Evolutionary conservation across 2,888 invertebrate genomes (phyloP).

Genomic region (Ctenicera cuprea): DNA sequence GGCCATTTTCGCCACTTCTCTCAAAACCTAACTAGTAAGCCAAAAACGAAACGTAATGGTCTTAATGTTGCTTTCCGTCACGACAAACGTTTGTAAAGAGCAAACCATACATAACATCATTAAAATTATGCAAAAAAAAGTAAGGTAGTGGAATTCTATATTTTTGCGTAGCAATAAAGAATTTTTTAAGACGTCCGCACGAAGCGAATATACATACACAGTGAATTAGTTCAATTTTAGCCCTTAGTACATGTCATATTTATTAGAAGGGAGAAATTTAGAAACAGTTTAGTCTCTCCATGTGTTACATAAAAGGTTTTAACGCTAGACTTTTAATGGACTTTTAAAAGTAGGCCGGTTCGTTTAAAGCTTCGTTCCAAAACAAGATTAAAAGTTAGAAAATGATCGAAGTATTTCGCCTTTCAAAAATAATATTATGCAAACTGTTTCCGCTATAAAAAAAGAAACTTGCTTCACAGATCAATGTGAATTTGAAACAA

Average conservation of each 20-base stretch:
- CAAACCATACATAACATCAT: conserved; percentile 20
- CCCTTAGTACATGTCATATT: conserved; percentile 31
- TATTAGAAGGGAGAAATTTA: conserved; percentile 38
- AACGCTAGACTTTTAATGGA: conserved; percentile 46
- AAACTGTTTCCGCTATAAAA: conserved; percentile 4
- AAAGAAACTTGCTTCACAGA: background rate
- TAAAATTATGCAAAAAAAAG: conserved; percentile 12
- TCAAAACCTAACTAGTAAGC: too few species aligned
- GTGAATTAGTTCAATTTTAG: conserved; percentile 36
- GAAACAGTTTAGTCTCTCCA: conserved; percentile 42
- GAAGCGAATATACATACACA: conserved; percentile 48
- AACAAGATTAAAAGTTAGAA: conserved; percentile 15
- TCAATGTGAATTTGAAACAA: conserved; percentile 10
- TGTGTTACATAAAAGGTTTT: conserved; percentile 49
- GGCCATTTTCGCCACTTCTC: too few species aligned
- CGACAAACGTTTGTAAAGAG: background rate
- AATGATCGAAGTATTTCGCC: conserved; percentile 13
- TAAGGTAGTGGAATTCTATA: conserved; percentile 27
- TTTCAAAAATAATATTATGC: background rate
- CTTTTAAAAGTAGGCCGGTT: conserved; percentile 42
- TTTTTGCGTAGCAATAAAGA: conserved; percentile 53
- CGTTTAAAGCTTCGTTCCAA: conserved; percentile 36
- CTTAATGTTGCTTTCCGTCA: background rate
- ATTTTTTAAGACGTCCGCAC: conserved; percentile 52
- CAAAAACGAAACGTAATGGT: too few species aligned